Conservation (phyloP, 2,797 vertebrate genomes). For the Amniataba percoides region DNA sequence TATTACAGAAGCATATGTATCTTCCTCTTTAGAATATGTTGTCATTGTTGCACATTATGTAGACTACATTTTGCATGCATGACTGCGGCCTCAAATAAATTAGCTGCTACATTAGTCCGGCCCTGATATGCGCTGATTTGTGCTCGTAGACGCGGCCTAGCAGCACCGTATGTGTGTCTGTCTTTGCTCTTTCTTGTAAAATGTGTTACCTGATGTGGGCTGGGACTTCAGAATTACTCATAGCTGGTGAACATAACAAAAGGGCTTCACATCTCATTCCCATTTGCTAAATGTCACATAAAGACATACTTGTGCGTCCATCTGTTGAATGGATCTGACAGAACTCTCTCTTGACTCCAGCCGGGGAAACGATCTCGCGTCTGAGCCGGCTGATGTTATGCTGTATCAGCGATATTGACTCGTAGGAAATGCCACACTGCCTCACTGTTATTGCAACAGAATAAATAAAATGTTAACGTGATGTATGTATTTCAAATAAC, state of each 20-base stretch:
- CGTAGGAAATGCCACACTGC: constrained; percentile 70
- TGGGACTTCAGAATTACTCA: constrained; percentile 37
- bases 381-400: constrained; percentile 47
- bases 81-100: constrained; percentile 50
- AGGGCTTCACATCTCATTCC: constrained; percentile 64
- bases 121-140: constrained; percentile 20
- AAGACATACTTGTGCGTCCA: constrained; percentile 1
- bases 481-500: constrained; percentile 50
- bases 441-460: constrained; percentile 74
- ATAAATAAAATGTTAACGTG: constrained; percentile 54
- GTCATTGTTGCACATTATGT: constrained; percentile 46
- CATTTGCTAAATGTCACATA: constrained; percentile 39
- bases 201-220: constrained; percentile 23
- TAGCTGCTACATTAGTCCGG: constrained; percentile 48
- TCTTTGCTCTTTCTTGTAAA: constrained; percentile 36
- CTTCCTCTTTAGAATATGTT: constrained; percentile 21
- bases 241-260: constrained; percentile 45
- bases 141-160: constrained; percentile 13
- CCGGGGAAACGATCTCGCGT: constrained; percentile 24
- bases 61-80: constrained; percentile 61
- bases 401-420: constrained; percentile 60
- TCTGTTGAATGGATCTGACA: constrained; percentile 30
- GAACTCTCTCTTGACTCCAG: constrained; percentile 14
- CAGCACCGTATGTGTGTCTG: constrained; percentile 27
- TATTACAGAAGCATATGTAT: constrained; percentile 24